Evolutionary conservation across 2,797 vertebrate species (phyloP).

Genomic region (Limnodromus scolopaceus): DNA sequence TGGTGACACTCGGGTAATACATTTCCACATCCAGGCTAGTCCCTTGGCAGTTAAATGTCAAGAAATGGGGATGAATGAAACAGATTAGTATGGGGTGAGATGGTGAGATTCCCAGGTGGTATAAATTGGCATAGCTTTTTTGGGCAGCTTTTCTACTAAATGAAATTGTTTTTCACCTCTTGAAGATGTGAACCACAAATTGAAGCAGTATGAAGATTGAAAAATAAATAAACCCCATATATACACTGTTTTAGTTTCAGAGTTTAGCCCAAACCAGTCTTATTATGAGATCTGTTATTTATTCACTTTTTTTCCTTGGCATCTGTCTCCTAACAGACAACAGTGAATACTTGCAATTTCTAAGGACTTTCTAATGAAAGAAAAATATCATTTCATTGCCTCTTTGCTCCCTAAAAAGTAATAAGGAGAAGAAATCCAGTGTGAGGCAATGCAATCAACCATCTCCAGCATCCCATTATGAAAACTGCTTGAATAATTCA

Average conservation of each 20-base stretch:
- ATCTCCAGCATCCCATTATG: neutral
- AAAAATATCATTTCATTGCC: neutral
- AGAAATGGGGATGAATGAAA: slow-evolving; percentile 41
- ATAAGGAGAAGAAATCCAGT: neutral
- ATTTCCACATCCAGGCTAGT: neutral
- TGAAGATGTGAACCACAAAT: slow-evolving; percentile 2
- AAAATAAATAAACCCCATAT: neutral
- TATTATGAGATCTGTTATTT: slow-evolving; percentile 37
- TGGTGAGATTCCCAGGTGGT: slow-evolving; percentile 40
- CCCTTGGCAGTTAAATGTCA: slow-evolving; percentile 25
- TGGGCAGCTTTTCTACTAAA: slow-evolving; percentile 10
- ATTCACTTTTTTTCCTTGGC: slow-evolving; percentile 15
- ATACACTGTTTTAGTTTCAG: slow-evolving; percentile 4
- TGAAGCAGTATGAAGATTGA: slow-evolving; percentile 37
- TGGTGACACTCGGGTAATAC: neutral
- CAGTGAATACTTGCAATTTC: neutral
- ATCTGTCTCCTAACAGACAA: neutral
- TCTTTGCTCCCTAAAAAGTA: neutral
- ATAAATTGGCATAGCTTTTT: neutral
- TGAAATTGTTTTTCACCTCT: slow-evolving; percentile 27
- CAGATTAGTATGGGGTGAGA: slow-evolving; percentile 59
- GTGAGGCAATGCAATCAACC: neutral
- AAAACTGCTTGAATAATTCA: slow-evolving; percentile 68
- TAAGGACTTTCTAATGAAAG: neutral
- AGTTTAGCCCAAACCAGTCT: slow-evolving; percentile 46